phyloP scores from a whole-genome alignment of 2,888 invertebrate genomes.

The Heliothis peltigera region DNA sequence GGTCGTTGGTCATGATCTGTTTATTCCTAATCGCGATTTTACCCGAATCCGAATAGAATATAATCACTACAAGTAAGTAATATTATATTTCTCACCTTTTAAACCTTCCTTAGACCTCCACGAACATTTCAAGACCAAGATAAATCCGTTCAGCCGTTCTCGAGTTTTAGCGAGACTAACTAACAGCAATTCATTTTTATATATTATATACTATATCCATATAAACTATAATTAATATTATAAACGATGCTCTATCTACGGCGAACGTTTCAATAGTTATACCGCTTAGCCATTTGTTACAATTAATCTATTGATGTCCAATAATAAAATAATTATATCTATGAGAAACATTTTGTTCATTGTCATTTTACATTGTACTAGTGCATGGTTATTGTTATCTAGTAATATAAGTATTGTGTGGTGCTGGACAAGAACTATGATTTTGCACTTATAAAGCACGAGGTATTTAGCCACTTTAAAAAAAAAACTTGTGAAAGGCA shows the following conservation, averaged over 20 bases:
- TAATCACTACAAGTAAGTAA: no score
- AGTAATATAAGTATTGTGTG: background rate
- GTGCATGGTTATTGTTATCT: background rate
- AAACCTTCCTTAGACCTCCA: no score
- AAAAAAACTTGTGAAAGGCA: no score
- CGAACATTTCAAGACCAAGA: no score
- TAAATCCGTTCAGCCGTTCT: no score
- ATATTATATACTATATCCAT: background rate
- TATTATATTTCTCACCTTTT: no score
- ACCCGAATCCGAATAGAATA: no score
- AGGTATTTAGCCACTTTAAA: no score
- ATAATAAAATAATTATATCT: conserved; percentile 45
- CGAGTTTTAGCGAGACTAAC: no score
- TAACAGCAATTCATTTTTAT: no score
- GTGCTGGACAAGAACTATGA: background rate
- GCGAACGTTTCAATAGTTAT: conserved; percentile 3
- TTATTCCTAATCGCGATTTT: no score
- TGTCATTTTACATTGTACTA: conserved; percentile 27
- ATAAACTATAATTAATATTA: conserved; percentile 3
- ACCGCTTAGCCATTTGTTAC: conserved; percentile 33
- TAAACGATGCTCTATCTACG: conserved; percentile 4
- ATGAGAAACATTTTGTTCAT: conserved; percentile 43
- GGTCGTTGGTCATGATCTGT: no score
- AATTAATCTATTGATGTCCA: conserved; percentile 40
- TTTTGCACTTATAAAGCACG: background rate